Evolutionary conservation across 2,797 vertebrate species (phyloP).

Genomic region (Catostomus latipinnis): DNA sequence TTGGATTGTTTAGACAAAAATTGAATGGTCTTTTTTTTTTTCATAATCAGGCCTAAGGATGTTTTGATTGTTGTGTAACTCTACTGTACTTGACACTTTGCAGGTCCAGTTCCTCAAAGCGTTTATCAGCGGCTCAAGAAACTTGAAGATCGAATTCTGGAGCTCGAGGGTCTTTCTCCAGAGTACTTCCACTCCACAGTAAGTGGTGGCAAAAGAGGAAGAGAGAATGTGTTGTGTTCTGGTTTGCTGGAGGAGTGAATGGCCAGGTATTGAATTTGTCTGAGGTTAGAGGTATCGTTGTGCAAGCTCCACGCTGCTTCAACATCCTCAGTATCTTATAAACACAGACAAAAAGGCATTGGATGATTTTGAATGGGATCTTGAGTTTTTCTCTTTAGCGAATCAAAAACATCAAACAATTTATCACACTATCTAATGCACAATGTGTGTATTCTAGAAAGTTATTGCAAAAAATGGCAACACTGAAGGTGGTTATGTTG

Average conservation of each 20-base stretch:
- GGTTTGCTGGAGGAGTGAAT: conserved; percentile 31
- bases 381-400: background rate
- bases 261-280: conserved; percentile 55
- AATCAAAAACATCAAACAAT: background rate
- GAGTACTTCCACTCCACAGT: conserved; percentile 96
- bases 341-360: background rate
- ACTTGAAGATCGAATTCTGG: conserved; percentile 96
- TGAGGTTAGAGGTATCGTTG: conserved; percentile 37
- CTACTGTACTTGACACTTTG: conserved; percentile 67
- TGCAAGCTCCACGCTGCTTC: conserved; percentile 15
- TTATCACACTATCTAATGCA: background rate
- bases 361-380: background rate
- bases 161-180: conserved; percentile 97
- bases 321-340: conserved; percentile 18
- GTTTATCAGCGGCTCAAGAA: conserved; percentile 97
- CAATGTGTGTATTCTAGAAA: background rate
- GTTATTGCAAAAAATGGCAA: background rate
- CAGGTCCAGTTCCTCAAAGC: conserved; percentile 90
- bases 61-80: background rate
- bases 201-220: conserved; percentile 70
- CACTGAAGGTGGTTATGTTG: background rate
- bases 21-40: background rate
- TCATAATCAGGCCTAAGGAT: background rate
- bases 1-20: background rate
- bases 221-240: conserved; percentile 48